phyloP scores from a whole-genome alignment of 2,113 vertebrate genomes.

The Dicrurus megarhynchus region DNA sequence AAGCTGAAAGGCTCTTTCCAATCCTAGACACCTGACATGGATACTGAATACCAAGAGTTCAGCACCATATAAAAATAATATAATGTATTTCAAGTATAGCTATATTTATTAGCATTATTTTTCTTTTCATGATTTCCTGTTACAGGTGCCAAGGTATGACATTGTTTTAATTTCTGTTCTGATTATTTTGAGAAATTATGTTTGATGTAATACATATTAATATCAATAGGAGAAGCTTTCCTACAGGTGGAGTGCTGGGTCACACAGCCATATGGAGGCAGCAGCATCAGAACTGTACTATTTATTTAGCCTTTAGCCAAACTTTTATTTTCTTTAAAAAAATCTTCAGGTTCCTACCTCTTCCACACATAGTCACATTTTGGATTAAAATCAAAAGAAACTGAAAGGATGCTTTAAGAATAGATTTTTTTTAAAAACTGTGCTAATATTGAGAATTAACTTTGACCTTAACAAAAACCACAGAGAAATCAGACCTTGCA shows the following conservation, averaged over 20 bases:
- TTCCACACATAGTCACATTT: background rate
- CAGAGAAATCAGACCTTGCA: background rate
- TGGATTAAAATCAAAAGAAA: background rate
- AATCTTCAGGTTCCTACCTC: background rate
- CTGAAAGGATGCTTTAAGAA: background rate
- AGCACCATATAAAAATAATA: background rate
- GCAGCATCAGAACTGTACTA: background rate
- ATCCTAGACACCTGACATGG: background rate
- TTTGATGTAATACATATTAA: background rate
- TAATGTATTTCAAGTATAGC: background rate
- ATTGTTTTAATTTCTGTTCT: background rate
- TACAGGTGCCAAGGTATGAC: background rate
- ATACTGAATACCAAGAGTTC: background rate
- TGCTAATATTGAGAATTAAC: background rate
- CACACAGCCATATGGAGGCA: background rate
- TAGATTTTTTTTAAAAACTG: background rate
- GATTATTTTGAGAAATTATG: background rate
- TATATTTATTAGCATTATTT: background rate
- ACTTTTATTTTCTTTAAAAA: background rate
- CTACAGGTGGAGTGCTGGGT: background rate
- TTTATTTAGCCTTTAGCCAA: background rate
- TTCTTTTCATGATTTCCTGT: background rate
- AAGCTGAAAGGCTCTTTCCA: background rate
- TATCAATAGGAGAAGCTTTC: background rate
- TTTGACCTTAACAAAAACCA: background rate